These are phyloP conservation scores for Ceratina australensis DNA, from an alignment of 1,140 invertebrate genomes.

Conservation along the genomic window DNA sequence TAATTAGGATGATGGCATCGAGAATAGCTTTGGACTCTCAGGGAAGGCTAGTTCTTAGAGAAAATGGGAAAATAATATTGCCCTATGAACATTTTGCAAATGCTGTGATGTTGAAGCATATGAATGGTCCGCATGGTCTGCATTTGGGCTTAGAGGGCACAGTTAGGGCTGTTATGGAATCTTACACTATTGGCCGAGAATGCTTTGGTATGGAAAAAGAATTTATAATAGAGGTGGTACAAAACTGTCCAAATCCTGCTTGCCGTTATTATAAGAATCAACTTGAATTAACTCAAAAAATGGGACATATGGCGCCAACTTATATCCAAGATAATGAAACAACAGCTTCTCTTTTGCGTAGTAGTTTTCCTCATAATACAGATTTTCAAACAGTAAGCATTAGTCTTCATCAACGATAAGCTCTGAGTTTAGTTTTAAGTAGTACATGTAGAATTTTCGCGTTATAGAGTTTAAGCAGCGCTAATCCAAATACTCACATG, in stretches of 20 bases:
- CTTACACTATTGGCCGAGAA: conserved; percentile 91
- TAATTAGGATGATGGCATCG: conserved; percentile 89
- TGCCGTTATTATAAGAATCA: conserved; percentile 93
- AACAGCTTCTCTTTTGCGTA: conserved; percentile 71
- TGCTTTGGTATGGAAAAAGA: conserved; percentile 94
- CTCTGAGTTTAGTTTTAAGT: no score
- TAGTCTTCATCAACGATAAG: conserved; percentile 4
- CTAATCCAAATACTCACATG: conserved; percentile 71
- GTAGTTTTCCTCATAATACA: conserved; percentile 72
- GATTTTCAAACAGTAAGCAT: conserved; percentile 72
- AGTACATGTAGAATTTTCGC: neutral
- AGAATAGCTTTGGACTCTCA: conserved; percentile 90
- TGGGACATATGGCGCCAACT: conserved; percentile 73
- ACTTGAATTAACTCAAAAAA: conserved; percentile 85
- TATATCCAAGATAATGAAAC: conserved; percentile 76
- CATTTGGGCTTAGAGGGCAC: conserved; percentile 90
- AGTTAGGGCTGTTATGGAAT: conserved; percentile 89
- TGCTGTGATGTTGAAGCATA: conserved; percentile 93
- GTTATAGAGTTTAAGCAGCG: conserved; percentile 66
- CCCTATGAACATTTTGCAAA: conserved; percentile 94
- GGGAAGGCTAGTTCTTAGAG: conserved; percentile 88
- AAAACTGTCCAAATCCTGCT: conserved; percentile 91
- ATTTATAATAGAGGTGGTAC: conserved; percentile 92
- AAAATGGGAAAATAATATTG: conserved; percentile 92
- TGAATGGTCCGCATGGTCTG: conserved; percentile 90